phyloP scores from a whole-genome alignment of 2,888 invertebrate genomes.

The Carterocephalus palaemon region DNA sequence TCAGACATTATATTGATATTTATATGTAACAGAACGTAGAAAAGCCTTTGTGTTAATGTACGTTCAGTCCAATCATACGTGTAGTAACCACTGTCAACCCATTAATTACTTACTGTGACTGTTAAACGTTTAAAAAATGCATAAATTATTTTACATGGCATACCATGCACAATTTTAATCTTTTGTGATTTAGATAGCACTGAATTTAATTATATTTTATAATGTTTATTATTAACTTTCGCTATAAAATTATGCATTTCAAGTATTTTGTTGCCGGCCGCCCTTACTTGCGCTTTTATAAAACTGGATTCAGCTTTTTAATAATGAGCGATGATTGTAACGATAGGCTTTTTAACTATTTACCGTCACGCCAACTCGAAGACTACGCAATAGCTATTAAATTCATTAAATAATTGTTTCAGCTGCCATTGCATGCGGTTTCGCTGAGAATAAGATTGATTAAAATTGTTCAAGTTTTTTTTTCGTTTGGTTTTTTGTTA shows the following conservation, averaged over 20 bases:
- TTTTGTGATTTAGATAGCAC: slow-evolving; percentile 17
- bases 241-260: slow-evolving; percentile 16
- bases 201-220: slow-evolving; percentile 20
- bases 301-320: slow-evolving; percentile 14
- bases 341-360: slow-evolving; percentile 23
- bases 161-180: slow-evolving; percentile 13
- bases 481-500: slow-evolving; percentile 4
- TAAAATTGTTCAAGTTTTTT: slow-evolving; percentile 1
- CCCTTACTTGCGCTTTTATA: slow-evolving; percentile 9
- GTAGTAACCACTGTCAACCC: slow-evolving; percentile 2
- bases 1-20: too few species aligned
- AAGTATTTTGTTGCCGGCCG: slow-evolving; percentile 12
- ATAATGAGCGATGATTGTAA: not conserved
- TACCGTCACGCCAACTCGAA: slow-evolving; percentile 20
- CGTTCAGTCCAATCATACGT: too few species aligned
- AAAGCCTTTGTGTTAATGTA: too few species aligned
- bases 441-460: slow-evolving; percentile 7
- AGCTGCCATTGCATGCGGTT: slow-evolving; percentile 22
- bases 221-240: slow-evolving; percentile 20
- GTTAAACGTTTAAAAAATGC: slow-evolving; percentile 13
- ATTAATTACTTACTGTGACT: slow-evolving; percentile 8
- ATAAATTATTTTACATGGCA: slow-evolving; percentile 21
- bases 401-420: slow-evolving; percentile 26
- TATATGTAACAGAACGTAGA: too few species aligned
- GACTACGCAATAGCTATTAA: slow-evolving; percentile 27